phyloP scores from a whole-genome alignment of 2,888 invertebrate genomes.

The Brenthis daphne region DNA sequence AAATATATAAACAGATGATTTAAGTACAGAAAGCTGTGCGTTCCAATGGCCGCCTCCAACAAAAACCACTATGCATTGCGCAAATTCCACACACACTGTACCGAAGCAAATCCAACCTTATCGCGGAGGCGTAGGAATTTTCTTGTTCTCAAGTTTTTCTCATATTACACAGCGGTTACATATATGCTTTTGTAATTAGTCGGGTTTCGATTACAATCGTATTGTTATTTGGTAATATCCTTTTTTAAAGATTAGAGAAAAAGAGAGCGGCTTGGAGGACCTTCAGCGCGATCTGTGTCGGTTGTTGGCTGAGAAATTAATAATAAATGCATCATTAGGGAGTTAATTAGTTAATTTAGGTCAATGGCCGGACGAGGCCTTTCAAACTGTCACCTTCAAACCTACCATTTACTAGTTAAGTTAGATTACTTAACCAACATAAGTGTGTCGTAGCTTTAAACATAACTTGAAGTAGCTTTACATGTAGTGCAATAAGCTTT shows the following conservation, averaged over 20 bases:
- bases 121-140: slow-evolving; percentile 11
- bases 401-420: too few species aligned
- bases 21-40: slow-evolving; percentile 16
- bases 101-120: slow-evolving; percentile 8
- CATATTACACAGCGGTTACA: slow-evolving; percentile 32
- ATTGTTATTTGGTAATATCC: slow-evolving; percentile 51
- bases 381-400: too few species aligned
- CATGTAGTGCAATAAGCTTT: too few species aligned
- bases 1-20: slow-evolving; percentile 5
- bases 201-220: slow-evolving; percentile 47
- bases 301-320: slow-evolving; percentile 8
- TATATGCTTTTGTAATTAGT: slow-evolving; percentile 40
- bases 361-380: too few species aligned
- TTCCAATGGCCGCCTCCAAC: slow-evolving; percentile 20
- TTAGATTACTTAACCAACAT: too few species aligned
- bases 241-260: slow-evolving; percentile 25
- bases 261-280: slow-evolving; percentile 32
- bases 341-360: too few species aligned
- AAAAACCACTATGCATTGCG: slow-evolving; percentile 15
- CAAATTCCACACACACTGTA: slow-evolving; percentile 5
- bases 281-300: slow-evolving; percentile 18
- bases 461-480: too few species aligned
- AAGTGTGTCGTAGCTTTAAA: too few species aligned
- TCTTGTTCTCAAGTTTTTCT: slow-evolving; percentile 17
- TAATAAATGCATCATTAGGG: too few species aligned